Base-by-base conservation (phyloP, 2,888 invertebrate genomes). In the Lasioglossum pauxillum region DNA sequence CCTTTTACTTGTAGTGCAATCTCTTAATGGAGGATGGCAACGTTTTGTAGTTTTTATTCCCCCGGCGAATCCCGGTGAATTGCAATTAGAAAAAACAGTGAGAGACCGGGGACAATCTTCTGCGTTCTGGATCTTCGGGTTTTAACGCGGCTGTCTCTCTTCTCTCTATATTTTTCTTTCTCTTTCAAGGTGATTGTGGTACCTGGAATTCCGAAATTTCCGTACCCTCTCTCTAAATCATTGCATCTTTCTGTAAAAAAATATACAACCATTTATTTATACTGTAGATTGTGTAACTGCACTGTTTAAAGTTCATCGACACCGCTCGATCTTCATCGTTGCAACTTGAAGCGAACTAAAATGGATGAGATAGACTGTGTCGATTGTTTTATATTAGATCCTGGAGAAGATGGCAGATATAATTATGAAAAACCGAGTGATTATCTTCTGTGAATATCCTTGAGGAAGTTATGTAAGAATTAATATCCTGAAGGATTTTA, bases 1-100 rank as follows among this genome's bases (percentile, higher is more conserved):
- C 49, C 74, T 74, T 74, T 74, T 35, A 35, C 74, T 53, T 64
- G 75, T 46, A 7, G 76, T 44, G 76, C 27, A 76, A 76, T 76
- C 76, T 60, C 64, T 74, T 53, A 74, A 74, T 53, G 74, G 74
- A 74, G 49, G 46, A 14, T 35, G 53, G 53, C 53, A 35, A 31
- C 23, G 71, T 71, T 71, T 44, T 41, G 71, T 44, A 71, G 14
- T 44, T n/a, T 71, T 41, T 69, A 38, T 71, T 44, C 71, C n/a
- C 5, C n/a, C 41, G 41, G 12, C 35, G 35, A 27, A 60, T 10
- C 38, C 38, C 23, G 38, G 69, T n/a, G 69, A 69, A 69, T 69
- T 38, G 69, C 38, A 69, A 69, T 69, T 69, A 38, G 23, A 69
- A 69, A 69, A 69, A 69, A 31, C 31, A 35, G 38, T 19, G 23